Percentiles rank a stretch among this genome's conserved stretches.
Evolutionary conservation across 2,797 vertebrate species (phyloP).

Genomic region (Pangasius larnaudii): DNA sequence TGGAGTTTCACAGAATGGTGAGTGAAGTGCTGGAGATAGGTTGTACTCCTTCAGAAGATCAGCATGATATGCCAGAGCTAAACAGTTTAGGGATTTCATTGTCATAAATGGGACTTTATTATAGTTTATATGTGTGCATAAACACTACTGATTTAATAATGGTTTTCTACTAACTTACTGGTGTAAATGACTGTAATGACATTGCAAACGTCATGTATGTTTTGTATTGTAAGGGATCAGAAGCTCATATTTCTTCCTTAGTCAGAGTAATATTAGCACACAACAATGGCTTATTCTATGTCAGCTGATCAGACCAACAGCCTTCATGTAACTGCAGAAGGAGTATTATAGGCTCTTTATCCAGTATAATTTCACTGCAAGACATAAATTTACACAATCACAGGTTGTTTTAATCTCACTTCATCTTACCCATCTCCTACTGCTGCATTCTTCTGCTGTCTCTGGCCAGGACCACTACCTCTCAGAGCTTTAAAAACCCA

Average conservation of each 20-base stretch:
- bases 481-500: slow-evolving; percentile 31
- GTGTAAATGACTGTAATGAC: not conserved
- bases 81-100: not conserved
- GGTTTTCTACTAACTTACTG: not conserved
- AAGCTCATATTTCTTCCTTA: slow-evolving; percentile 32
- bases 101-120: not conserved
- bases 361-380: not conserved
- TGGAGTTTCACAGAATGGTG: no score
- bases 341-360: not conserved
- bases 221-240: slow-evolving; percentile 10
- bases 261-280: slow-evolving; percentile 25
- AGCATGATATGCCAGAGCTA: not conserved
- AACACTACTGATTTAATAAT: not conserved
- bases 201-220: slow-evolving; percentile 15
- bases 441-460: slow-evolving; percentile 6
- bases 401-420: not conserved
- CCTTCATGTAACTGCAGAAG: not conserved
- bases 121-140: not conserved
- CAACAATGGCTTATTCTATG: slow-evolving; percentile 17
- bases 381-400: not conserved
- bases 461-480: not conserved
- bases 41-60: not conserved
- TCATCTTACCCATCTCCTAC: not conserved
- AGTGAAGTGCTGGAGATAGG: not conserved
- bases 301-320: slow-evolving; percentile 15